Percentiles rank a stretch among this genome's conserved stretches.
These are phyloP conservation scores for Enoplosus armatus DNA, from an alignment of 2,797 vertebrate species.

Conservation along the genomic window DNA sequence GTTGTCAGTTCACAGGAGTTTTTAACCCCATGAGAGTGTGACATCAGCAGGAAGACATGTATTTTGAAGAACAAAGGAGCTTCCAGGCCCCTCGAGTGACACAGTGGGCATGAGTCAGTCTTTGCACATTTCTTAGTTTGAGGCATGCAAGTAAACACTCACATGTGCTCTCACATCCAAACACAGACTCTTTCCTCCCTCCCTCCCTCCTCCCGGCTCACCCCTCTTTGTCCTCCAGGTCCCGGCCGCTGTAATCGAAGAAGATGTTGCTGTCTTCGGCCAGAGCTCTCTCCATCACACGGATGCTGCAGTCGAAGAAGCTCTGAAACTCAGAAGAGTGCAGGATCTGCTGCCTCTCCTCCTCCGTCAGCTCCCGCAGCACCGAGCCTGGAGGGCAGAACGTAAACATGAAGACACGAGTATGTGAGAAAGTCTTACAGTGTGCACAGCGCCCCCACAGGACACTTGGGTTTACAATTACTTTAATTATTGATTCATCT, in stretches of 20 bases:
- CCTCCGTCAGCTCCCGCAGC: conserved; percentile 92
- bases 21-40: conserved; percentile 63
- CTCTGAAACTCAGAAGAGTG: conserved; percentile 98
- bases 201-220: conserved; percentile 69
- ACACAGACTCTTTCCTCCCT: conserved; percentile 17
- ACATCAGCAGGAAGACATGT: conserved; percentile 73
- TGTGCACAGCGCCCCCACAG: not conserved
- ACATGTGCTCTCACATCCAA: conserved; percentile 50
- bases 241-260: conserved; percentile 95
- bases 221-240: conserved; percentile 96
- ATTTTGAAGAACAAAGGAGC: conserved; percentile 77
- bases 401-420: not conserved
- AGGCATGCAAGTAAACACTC: conserved; percentile 54
- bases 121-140: conserved; percentile 45
- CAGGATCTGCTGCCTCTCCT: conserved; percentile 96
- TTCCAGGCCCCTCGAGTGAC: conserved; percentile 55
- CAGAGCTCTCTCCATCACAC: conserved; percentile 95
- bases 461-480: not conserved
- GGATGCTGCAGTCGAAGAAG: conserved; percentile 96
- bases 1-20: conserved; percentile 48
- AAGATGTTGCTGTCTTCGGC: conserved; percentile 95
- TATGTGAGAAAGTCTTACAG: not conserved
- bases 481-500: not conserved
- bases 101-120: conserved; percentile 67
- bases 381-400: conserved; percentile 56